Evolutionary conservation across 2,113 vertebrate species (phyloP), one percentile per base, ranked within the genome.

Genomic region (Puffinus mauretanicus): DNA sequence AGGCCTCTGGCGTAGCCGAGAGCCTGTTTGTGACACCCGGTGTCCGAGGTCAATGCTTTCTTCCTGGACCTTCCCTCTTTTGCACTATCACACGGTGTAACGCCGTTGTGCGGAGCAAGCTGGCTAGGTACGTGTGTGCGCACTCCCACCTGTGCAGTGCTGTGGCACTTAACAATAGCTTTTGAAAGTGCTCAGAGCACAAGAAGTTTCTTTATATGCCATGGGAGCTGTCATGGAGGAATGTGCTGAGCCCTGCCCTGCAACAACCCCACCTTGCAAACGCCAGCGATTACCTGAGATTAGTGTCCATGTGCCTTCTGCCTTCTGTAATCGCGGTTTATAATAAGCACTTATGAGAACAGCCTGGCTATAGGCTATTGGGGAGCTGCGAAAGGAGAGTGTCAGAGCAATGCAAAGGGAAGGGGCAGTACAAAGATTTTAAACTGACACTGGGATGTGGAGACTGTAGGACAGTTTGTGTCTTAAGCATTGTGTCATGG

Each of bases 111-210:
- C 0, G 2, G n/a, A 16, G 26, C 20, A 3, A 8, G 49, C 46
- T 13, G 65, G 1, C 52, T 11, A 4, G 64, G 8, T 27, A 4
- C 1, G 4, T 11, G 51, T 20, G 4, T 30, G 0, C 2, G 9
- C 7, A 0, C 26, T 30, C 15, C 51, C 3, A 0, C 27, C 30
- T 2, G 36, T 24, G 8, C 30, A 3, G 40, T 3, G 10, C 69
- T 17, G 51, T 19, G 89, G 42, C 15, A 1, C 5, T 27, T 27
- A 2, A 66, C 22, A 7, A 9, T 21, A 19, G 79, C 65, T 57
- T 34, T 12, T 36, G 60, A 22, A 58, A 60, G 60, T 17, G 29
- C 42, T 46, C 51, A 3, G 19, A 44, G 44, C 32, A 1, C 9
- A 22, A 16, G 58, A 73, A 88, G 91, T 92, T 92, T 70, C 25